Evolutionary conservation across 2,113 vertebrate genomes (phyloP).

Genomic region (Sinocyclocheilus maitianheensis): DNA sequence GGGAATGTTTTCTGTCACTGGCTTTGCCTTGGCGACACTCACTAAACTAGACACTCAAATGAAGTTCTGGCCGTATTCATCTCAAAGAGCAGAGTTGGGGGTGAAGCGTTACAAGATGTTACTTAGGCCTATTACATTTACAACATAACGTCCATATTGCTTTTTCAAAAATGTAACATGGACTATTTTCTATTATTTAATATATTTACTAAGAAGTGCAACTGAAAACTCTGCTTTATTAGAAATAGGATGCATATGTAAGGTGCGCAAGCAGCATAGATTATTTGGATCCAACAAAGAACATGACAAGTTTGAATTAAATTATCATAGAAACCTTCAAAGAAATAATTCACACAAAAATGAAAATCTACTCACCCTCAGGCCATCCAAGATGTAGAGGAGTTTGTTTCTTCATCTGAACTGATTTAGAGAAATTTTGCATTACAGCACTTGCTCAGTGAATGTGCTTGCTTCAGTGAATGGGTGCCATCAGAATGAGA

Average conservation of each 20-base stretch:
- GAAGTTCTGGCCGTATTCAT: conserved; percentile 10
- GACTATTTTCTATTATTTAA: background rate
- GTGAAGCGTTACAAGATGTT: background rate
- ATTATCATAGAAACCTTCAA: background rate
- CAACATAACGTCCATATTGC: background rate
- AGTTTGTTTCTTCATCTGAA: too few species aligned
- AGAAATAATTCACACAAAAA: too few species aligned
- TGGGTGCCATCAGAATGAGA: background rate
- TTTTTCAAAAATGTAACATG: background rate
- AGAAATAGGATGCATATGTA: background rate
- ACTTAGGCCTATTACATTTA: background rate
- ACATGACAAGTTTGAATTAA: background rate
- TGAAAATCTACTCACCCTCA: too few species aligned
- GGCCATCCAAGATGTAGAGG: too few species aligned
- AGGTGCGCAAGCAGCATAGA: background rate
- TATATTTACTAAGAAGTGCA: background rate
- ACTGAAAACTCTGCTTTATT: background rate
- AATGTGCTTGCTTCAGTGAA: background rate
- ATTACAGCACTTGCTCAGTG: too few species aligned
- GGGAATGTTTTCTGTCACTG: conserved; percentile 54
- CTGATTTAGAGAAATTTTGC: too few species aligned
- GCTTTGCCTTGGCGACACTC: conserved; percentile 29
- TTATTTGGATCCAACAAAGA: background rate
- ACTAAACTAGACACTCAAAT: conserved; percentile 29
- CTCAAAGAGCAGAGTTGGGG: conserved; percentile 1